phyloP scores from a whole-genome alignment of 2,888 invertebrate genomes.

The Monoplex corrugatus region DNA sequence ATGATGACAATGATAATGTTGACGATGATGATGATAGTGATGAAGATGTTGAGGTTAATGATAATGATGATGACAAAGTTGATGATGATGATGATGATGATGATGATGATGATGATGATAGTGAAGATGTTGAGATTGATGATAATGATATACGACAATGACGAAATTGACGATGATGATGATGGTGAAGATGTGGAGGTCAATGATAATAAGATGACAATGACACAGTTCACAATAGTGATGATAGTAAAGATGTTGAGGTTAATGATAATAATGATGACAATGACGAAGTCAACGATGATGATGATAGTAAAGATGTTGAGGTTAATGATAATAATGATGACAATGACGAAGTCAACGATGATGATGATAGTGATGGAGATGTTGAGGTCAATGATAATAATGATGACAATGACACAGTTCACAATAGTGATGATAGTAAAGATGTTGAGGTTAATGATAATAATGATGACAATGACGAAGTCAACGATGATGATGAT shows the following conservation, averaged over 20 bases:
- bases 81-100: too few species aligned
- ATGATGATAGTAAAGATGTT: neutral
- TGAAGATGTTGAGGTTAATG: neutral
- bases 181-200: neutral
- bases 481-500: too few species aligned
- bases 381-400: neutral
- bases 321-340: conserved; percentile 10
- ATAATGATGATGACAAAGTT: neutral
- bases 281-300: too few species aligned
- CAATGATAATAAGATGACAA: neutral
- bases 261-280: conserved; percentile 5
- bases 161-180: neutral
- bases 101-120: neutral
- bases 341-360: neutral
- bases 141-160: neutral
- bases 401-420: neutral
- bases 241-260: neutral
- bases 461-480: too few species aligned
- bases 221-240: too few species aligned
- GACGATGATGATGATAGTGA: neutral
- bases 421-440: neutral
- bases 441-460: neutral
- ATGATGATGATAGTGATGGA: neutral
- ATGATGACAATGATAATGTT: neutral
- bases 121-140: neutral